These are phyloP conservation scores for pig (Sus scrofa) DNA, from an alignment of 2,113 vertebrate genomes.

Conservation along the genomic window T2T-Sscrofa CM000816.6:20710501-20711000, in stretches of 20 bases:
- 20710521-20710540: constrained; percentile 68
- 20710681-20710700: neutral
- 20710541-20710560: constrained; percentile 55
- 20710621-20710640: neutral
- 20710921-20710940: constrained; percentile 82
- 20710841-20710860: constrained; percentile 80
- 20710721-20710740: constrained; percentile 84
- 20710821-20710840: constrained; percentile 83
- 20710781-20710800: constrained; percentile 82
- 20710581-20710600: neutral
- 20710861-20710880: constrained; percentile 80
- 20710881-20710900: constrained; percentile 78
- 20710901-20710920: constrained; percentile 78
- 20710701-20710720: constrained; percentile 76
- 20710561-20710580: constrained; percentile 65
- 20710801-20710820: constrained; percentile 83
- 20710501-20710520: neutral
- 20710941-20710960: constrained; percentile 41
- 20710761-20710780: constrained; percentile 69
- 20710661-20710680: neutral
- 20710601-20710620: neutral
- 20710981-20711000: constrained; percentile 83
- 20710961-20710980: constrained; percentile 76
- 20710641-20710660: neutral
- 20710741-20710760: constrained; percentile 79